phyloP scores from a whole-genome alignment of 2,888 invertebrate genomes.

The Phytoseiulus persimilis region DNA sequence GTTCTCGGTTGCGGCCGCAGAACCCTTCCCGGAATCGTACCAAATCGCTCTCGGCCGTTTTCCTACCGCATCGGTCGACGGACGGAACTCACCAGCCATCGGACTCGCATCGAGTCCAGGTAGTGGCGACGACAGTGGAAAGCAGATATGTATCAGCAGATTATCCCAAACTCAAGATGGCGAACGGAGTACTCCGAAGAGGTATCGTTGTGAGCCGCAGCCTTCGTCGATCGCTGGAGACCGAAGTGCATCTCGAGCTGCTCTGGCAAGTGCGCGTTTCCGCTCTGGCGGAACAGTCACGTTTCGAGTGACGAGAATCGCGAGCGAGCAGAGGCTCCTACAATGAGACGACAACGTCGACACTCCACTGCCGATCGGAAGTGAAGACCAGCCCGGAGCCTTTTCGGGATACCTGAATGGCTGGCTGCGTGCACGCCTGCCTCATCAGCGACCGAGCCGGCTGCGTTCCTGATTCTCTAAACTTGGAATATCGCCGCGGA shows the following conservation, averaged over 20 bases:
- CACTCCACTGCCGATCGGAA: too few relatives aligned
- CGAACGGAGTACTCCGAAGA: background rate
- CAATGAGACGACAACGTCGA: too few relatives aligned
- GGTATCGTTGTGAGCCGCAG: background rate
- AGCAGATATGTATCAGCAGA: background rate
- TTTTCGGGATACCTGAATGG: too few relatives aligned
- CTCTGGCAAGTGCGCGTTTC: background rate
- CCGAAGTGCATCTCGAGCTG: background rate
- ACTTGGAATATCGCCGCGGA: too few relatives aligned
- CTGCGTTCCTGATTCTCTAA: too few relatives aligned
- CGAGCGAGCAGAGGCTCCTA: too few relatives aligned
- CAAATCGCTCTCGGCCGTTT: background rate
- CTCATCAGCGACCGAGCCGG: too few relatives aligned
- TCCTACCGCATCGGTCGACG: background rate
- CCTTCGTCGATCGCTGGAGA: background rate
- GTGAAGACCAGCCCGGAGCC: too few relatives aligned
- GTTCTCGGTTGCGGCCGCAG: too few relatives aligned
- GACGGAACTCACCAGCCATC: background rate
- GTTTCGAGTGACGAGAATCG: too few relatives aligned
- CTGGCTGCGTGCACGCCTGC: too few relatives aligned
- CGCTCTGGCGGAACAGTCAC: background rate
- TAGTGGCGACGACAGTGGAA: background rate
- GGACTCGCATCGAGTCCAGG: background rate
- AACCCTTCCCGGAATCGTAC: too few relatives aligned
- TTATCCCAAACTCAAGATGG: background rate